Conservation (phyloP, 2,888 invertebrate species). For the Tetranychus piercei region DNA sequence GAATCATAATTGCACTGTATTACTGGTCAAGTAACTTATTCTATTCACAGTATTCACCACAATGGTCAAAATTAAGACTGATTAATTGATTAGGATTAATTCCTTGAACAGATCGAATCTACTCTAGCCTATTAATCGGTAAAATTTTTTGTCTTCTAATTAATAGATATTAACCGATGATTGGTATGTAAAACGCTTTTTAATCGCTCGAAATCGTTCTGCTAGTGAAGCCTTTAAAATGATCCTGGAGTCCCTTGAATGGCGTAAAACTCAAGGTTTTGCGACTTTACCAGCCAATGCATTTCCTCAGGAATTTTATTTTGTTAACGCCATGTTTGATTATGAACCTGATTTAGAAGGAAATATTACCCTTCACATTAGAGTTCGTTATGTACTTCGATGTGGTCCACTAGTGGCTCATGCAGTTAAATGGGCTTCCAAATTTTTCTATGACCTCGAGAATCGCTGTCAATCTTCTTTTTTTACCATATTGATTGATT, state of each 20-base stretch:
- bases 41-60: too few species aligned
- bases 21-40: too few species aligned
- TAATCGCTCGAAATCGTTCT: not conserved
- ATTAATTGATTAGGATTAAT: not conserved
- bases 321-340: slow-evolving; percentile 3
- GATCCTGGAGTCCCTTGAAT: not conserved
- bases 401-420: slow-evolving; percentile 7
- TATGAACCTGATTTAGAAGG: slow-evolving; percentile 6
- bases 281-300: not conserved
- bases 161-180: not conserved
- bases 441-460: slow-evolving; percentile 10
- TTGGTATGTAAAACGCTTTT: slow-evolving; percentile 7
- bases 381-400: slow-evolving; percentile 2
- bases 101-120: not conserved
- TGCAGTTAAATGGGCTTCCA: not conserved
- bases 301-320: slow-evolving; percentile 11
- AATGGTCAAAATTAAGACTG: not conserved
- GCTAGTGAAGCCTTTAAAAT: not conserved
- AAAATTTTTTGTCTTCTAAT: not conserved
- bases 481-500: slow-evolving; percentile 7
- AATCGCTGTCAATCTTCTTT: not conserved
- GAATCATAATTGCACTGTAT: too few species aligned
- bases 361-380: slow-evolving; percentile 7
- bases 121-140: too few species aligned
- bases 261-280: not conserved